These are phyloP conservation scores for Spermophilus dauricus DNA, from an alignment of 2,113 vertebrate genomes.

Conservation along the genomic window DNA sequence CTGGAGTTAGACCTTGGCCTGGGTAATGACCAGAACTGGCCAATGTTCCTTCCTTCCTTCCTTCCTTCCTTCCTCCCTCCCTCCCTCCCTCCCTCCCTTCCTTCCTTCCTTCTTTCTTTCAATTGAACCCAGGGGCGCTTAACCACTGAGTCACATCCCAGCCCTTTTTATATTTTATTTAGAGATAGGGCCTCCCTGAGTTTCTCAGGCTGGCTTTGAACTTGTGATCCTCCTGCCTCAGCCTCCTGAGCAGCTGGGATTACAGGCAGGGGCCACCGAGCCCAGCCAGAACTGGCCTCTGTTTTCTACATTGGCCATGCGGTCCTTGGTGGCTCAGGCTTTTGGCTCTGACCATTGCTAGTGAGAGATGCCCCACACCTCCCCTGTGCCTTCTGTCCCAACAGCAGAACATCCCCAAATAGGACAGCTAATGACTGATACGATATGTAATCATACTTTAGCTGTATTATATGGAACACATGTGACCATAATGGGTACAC, in stretches of 20 bases:
- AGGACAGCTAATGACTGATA: not conserved
- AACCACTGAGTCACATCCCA: too few relatives aligned
- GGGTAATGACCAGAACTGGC: not conserved
- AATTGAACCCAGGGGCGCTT: too few relatives aligned
- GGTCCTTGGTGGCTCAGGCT: not conserved
- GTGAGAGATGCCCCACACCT: not conserved
- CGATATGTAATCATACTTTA: conserved; percentile 6
- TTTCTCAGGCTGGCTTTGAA: too few relatives aligned
- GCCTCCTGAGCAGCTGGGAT: too few relatives aligned
- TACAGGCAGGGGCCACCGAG: too few relatives aligned
- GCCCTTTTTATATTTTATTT: too few relatives aligned
- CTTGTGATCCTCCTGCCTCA: too few relatives aligned
- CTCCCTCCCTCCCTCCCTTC: too few relatives aligned
- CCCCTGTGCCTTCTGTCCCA: not conserved
- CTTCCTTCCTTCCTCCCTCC: too few relatives aligned
- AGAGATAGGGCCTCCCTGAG: too few relatives aligned
- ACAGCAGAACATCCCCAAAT: not conserved
- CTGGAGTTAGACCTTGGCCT: not conserved
- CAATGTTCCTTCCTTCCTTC: not conserved
- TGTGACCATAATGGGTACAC: not conserved
- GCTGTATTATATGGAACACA: not conserved
- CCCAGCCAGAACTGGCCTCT: not conserved
- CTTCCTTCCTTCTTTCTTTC: too few relatives aligned
- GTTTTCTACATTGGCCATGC: fast-evolving
- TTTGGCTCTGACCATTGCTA: not conserved